Evolutionary conservation across 1,140 invertebrate species (phyloP).

Genomic region (Hestina assimilis): DNA sequence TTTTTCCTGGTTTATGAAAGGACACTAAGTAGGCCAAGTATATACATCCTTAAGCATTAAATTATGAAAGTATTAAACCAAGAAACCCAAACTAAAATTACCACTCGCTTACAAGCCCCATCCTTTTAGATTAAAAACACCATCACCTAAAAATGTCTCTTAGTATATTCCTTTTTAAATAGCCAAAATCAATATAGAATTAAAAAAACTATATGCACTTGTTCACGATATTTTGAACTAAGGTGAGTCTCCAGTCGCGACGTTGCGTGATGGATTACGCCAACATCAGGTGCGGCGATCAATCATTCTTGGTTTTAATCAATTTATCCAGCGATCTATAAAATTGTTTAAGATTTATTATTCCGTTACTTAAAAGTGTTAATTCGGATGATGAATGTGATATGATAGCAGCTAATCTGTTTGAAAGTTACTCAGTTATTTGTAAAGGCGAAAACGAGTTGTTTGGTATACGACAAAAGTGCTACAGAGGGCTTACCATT

Average conservation of each 20-base stretch:
- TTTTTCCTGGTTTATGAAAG: no score
- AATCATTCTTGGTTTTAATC: constrained; percentile 59
- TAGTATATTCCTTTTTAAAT: no score
- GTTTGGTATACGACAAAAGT: no score
- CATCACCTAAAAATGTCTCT: neutral
- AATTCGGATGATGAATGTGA: constrained; percentile 20
- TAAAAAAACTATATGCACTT: constrained; percentile 16
- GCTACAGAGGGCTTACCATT: no score
- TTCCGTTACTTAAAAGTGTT: constrained; percentile 20
- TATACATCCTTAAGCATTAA: neutral
- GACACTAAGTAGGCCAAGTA: no score
- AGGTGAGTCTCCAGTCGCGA: constrained; percentile 11
- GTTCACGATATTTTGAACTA: constrained; percentile 15
- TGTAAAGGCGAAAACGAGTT: neutral
- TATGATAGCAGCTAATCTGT: neutral
- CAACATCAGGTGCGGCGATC: constrained; percentile 48
- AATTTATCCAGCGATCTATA: constrained; percentile 53
- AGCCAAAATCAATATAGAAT: neutral
- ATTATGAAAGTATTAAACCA: neutral
- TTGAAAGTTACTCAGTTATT: neutral
- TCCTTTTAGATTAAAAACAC: no score
- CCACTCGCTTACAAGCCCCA: no score
- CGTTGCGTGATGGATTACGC: constrained; percentile 43
- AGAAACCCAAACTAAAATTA: no score
- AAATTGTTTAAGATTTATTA: constrained; percentile 35